Evolutionary conservation across 2,113 vertebrate species (phyloP), one percentile per base, ranked within the genome.

Genomic region (Pholis gunnellus): DNA sequence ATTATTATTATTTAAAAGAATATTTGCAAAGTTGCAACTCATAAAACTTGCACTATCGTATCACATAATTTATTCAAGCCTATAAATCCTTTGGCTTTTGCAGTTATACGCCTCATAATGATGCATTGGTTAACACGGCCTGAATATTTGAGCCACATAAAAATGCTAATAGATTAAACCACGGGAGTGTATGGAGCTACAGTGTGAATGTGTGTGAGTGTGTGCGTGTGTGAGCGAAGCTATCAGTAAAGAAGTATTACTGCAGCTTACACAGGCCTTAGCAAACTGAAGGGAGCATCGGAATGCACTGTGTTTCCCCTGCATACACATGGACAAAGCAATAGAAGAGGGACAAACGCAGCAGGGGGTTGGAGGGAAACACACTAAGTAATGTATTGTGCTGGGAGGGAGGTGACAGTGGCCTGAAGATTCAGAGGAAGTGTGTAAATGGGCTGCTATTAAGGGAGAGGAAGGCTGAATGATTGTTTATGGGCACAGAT

Each of bases 91-190:
- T 90, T 88, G 78, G 84, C 84, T 90, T 90, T 88, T 80, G 81
- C 89, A 87, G 90, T 91, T 92, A 83, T 87, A 89, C 14, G 78
- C 84, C 89, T 87, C 86, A 87, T 94, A 92, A 92, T 89, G 88
- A 94, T 92, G 84, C 92, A 94, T 87, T 93, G 90, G 89, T 90
- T 92, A 92, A 91, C 92, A 88, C 86, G 64, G 74, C 79, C 84
- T 83, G 91, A 89, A 94, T 92, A 92, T 88, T 90, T 89, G 88
- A 92, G 88, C 79, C 82, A 84, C 84, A 90, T 90, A 92, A 91
- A 93, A 91, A 92, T 88, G 87, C 88, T 90, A 90, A 91, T 91
- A 87, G 91, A 92, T 93, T 87, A 88, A 91, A 89, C 81, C 81
- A 79, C 61, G 83, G 57, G 82, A 88, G 89, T 83, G 87, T 82